Percentiles rank a stretch among this genome's conserved stretches.
Conservation (phyloP, 1,140 invertebrate genomes). For the Aphidius gifuensis region DNA sequence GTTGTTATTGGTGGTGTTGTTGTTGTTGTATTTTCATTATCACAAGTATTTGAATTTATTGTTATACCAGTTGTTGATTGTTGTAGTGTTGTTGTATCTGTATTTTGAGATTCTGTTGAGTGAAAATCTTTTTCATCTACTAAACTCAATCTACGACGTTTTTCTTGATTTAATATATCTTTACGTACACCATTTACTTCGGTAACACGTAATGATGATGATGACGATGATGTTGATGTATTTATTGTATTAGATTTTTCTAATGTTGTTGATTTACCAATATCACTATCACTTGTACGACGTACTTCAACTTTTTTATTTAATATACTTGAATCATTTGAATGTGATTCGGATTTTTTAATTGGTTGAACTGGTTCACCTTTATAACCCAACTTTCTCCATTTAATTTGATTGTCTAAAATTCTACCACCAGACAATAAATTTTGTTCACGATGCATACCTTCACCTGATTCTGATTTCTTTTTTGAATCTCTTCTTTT, state of each 20-base stretch:
- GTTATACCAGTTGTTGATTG: not conserved
- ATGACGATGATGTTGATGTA: conserved; percentile 17
- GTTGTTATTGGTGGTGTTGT: conserved; percentile 12
- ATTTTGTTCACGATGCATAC: conserved; percentile 51
- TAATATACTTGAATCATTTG: conserved; percentile 38
- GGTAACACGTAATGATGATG: conserved; percentile 27
- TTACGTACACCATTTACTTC: conserved; percentile 52
- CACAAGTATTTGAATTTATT: not conserved
- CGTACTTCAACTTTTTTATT: conserved; percentile 49
- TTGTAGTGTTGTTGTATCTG: not conserved
- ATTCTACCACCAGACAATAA: conserved; percentile 51
- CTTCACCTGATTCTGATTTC: conserved; percentile 54
- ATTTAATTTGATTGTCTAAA: conserved; percentile 50
- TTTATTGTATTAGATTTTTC: conserved; percentile 43
- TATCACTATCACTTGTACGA: conserved; percentile 55
- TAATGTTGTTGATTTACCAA: conserved; percentile 18
- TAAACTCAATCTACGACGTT: conserved; percentile 49
- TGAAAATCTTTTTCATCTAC: conserved; percentile 53
- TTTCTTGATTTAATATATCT: conserved; percentile 46
- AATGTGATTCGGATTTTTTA: conserved; percentile 33
- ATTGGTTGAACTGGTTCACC: conserved; percentile 41
- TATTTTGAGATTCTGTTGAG: conserved; percentile 37
- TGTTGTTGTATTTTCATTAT: conserved; percentile 7
- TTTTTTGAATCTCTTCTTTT: conserved; percentile 58
- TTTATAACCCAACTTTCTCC: conserved; percentile 52